Conservation (phyloP, 1,140 invertebrate species). For the Scaptomyza montana region DNA sequence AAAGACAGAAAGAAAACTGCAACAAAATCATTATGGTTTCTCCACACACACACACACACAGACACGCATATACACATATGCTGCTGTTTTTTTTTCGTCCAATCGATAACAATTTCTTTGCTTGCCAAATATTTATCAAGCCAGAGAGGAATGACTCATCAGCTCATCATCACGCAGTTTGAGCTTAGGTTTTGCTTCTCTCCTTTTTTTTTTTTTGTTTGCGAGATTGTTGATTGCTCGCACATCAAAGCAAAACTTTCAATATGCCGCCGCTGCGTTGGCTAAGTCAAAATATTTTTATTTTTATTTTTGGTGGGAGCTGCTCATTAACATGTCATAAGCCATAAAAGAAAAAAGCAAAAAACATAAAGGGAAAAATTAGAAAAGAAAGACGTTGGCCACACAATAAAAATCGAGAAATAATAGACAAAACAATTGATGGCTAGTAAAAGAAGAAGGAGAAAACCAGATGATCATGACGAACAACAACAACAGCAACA, state of each 20-base stretch:
- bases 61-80: no score
- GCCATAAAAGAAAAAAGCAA: slow-evolving; percentile 57
- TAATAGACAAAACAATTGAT: slow-evolving; percentile 43
- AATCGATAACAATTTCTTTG: no score
- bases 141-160: slow-evolving; percentile 30
- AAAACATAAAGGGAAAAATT: background rate
- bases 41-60: background rate
- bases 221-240: slow-evolving; percentile 41
- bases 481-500: slow-evolving; percentile 15
- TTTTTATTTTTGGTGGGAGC: slow-evolving; percentile 32
- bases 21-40: background rate
- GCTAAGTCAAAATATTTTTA: slow-evolving; percentile 23
- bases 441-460: slow-evolving; percentile 2
- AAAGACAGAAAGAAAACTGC: background rate
- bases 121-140: slow-evolving; percentile 39
- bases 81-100: no score
- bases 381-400: background rate
- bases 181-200: slow-evolving; percentile 3
- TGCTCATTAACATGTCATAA: slow-evolving; percentile 82
- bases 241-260: slow-evolving; percentile 44
- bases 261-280: slow-evolving; percentile 31
- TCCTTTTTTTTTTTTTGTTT: background rate
- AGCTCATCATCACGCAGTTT: slow-evolving; percentile 21
- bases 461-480: background rate
- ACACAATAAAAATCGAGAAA: slow-evolving; percentile 21